Evolutionary conservation across 2,888 invertebrate genomes (phyloP).

Genomic region (Dasysyrphus albostriatus): DNA sequence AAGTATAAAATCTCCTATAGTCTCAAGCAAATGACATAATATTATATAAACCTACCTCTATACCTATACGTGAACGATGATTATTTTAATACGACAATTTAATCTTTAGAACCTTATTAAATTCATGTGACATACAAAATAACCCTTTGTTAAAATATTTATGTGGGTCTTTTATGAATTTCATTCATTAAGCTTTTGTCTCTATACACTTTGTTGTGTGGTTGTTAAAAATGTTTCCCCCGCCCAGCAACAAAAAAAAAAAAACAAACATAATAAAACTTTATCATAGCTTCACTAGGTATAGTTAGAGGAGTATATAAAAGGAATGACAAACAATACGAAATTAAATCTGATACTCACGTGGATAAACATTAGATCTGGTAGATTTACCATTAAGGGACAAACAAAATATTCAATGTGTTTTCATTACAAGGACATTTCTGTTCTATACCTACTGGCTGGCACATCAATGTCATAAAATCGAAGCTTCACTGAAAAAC

Average conservation of each 20-base stretch:
- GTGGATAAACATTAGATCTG: constrained; percentile 32
- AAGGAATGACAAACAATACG: constrained; percentile 15
- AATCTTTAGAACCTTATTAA: constrained; percentile 67
- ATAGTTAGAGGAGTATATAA: fast-evolving
- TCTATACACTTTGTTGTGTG: not conserved
- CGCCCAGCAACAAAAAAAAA: too few species aligned
- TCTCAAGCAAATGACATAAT: not conserved
- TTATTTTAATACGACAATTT: constrained; percentile 62
- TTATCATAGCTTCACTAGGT: not conserved
- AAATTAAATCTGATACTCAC: constrained; percentile 65
- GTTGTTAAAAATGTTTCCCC: not conserved
- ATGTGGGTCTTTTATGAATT: constrained; percentile 29
- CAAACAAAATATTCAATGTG: constrained; percentile 37
- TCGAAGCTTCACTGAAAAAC: not conserved
- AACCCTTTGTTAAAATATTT: constrained; percentile 53
- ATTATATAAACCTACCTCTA: not conserved
- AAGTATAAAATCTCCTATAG: not conserved
- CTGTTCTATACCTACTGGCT: not conserved
- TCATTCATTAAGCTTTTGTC: constrained; percentile 18
- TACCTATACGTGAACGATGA: not conserved
- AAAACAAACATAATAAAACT: not conserved
- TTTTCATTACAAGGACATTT: constrained; percentile 37
- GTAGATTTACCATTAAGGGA: constrained; percentile 1
- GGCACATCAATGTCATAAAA: constrained; percentile 13
- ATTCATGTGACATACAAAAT: constrained; percentile 44